Percentiles rank a stretch among this genome's conserved stretches.
These are phyloP conservation scores for Nesidiocoris tenuis DNA, from an alignment of 2,888 invertebrate species.

Conservation along the genomic window DNA sequence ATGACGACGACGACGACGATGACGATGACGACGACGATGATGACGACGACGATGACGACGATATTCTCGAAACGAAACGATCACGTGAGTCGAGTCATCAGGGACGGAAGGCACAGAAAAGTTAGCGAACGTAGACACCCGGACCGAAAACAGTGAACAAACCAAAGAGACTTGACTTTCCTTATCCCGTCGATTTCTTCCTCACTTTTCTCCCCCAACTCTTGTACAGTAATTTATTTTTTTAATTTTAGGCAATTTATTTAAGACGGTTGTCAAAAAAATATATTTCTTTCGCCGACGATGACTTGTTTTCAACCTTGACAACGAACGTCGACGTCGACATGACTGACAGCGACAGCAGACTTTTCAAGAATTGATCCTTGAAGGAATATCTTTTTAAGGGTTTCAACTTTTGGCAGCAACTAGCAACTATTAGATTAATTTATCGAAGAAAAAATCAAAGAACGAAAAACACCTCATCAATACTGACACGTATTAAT, in stretches of 20 bases:
- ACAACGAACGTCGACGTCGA: conserved; percentile 7
- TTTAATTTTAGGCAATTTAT: conserved; percentile 29
- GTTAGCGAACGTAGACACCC: conserved; percentile 27
- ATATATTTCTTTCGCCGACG: conserved; percentile 41
- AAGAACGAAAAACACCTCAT: too few species aligned
- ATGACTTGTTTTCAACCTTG: conserved; percentile 18
- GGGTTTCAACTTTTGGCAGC: too few species aligned
- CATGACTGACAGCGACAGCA: neutral
- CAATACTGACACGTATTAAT: too few species aligned
- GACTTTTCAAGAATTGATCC: too few species aligned
- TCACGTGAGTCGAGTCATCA: conserved; percentile 78
- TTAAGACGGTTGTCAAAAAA: conserved; percentile 34
- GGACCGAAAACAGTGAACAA: conserved; percentile 32
- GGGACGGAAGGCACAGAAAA: conserved; percentile 7
- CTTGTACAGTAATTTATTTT: conserved; percentile 39
- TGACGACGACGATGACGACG: conserved; percentile 56
- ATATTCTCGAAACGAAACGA: conserved; percentile 66
- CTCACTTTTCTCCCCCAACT: neutral
- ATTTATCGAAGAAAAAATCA: too few species aligned
- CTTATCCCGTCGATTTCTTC: neutral
- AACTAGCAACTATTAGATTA: too few species aligned
- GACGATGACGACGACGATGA: conserved; percentile 55
- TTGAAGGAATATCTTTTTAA: too few species aligned
- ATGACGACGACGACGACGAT: conserved; percentile 56
- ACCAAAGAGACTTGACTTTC: conserved; percentile 44